A percentile compares a stretch with the other conserved stretches of the same genome.
phyloP scores from a whole-genome alignment of 2,113 vertebrate genomes.

The Hippocampus guttulatus region DNA sequence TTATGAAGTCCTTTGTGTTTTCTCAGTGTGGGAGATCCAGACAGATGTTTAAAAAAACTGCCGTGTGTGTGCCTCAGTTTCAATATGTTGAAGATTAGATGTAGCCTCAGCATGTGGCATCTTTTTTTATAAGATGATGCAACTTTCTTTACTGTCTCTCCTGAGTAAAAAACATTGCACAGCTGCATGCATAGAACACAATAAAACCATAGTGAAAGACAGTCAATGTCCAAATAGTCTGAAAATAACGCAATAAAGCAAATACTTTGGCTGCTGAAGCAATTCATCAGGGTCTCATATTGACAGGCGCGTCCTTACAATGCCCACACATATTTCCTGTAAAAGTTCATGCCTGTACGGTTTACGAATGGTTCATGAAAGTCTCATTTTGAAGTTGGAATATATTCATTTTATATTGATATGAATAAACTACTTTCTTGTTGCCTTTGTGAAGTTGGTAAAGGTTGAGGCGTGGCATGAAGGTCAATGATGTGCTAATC shows the following conservation, averaged over 20 bases:
- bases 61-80: conserved; percentile 4
- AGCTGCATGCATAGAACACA: not conserved
- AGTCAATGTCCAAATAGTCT: not conserved
- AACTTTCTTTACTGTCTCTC: not conserved
- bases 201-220: not conserved
- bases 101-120: not conserved
- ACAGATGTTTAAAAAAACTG: conserved; percentile 3
- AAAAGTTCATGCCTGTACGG: not conserved
- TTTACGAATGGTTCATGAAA: not conserved
- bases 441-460: conserved; percentile 15
- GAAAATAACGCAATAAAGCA: not conserved
- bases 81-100: conserved; percentile 6
- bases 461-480: conserved; percentile 15
- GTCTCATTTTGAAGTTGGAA: not conserved
- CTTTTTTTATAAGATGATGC: not conserved
- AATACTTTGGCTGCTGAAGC: not conserved
- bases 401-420: not conserved
- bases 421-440: not conserved
- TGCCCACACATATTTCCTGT: not conserved
- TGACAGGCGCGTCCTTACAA: not conserved
- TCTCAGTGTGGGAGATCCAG: conserved; percentile 22
- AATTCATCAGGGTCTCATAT: too few relatives aligned
- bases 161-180: not conserved
- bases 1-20: conserved; percentile 38
- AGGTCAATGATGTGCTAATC: conserved; percentile 30